Base-by-base conservation (phyloP, 2,113 vertebrate genomes). In the Sakesphorus luctuosus region DNA sequence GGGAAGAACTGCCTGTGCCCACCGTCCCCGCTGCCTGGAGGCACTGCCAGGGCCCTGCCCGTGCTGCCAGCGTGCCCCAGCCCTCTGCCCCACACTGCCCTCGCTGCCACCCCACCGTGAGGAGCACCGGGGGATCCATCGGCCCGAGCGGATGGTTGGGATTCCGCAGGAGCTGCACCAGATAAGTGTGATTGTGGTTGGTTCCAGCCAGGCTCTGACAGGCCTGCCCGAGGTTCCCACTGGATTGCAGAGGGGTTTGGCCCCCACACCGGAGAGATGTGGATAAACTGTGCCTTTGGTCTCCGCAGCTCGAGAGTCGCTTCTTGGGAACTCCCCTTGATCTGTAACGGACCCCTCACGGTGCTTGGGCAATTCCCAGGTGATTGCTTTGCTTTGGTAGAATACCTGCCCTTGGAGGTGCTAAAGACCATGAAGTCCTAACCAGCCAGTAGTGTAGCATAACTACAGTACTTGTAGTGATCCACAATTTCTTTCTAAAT, bases 351-450 rank as follows among this genome's bases (percentile, higher is more conserved):
- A 87, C 43, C 76, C 76, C 28, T 98, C 83, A 90, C 84, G 85
- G 95, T 94, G 74, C 92, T 96, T 95, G 94, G 93, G 95, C 95
- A 82, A 95, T 94, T 85, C 93, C 84, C 67, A 89, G 92, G 46
- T 82, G 77, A 87, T 84, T 84, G 35, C 93, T 89, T 89, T 78
- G 84, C 94, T 98, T 96, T 93, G 61, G 74, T 96, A 96, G 87
- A 96, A 90, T 92, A 97, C 91, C 97, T 97, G 81, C 93, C 96
- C 97, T 96, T 92, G 94, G 96, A 98, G 98, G 98, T 98, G 97
- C 98, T 98, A 98, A 96, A 96, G 90, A 94, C 94, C 65, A 82
- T 93, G 38, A 95, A 92, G 92, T 97, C 72, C 79, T 96, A 96
- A 97, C 90, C 93, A 97, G 96, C 95, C 94, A 68, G 93, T 97